A percentile compares a stretch with the other conserved stretches of the same genome.
Conservation (phyloP, 2,888 invertebrate genomes). For the Encarsia formosa region DNA sequence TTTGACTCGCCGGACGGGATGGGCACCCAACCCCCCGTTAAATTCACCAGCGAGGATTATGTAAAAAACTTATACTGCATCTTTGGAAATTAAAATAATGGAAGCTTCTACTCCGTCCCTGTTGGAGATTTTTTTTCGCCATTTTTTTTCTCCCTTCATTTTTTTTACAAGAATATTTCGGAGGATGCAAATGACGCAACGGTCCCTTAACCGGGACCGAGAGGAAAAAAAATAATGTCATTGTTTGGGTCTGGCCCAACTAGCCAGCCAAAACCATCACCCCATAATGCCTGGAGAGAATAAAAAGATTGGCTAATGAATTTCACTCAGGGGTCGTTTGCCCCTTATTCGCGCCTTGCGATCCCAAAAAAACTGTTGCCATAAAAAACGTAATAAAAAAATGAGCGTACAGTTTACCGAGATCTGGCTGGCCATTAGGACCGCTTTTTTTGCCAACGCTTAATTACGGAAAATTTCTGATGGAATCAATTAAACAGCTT, state of each 20-base stretch:
- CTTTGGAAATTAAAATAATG: constrained; percentile 21
- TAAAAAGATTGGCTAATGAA: constrained; percentile 27
- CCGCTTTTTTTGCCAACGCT: too few species aligned
- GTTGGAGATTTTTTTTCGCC: constrained; percentile 23
- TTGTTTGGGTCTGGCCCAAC: constrained; percentile 24
- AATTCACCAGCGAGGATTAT: too few species aligned
- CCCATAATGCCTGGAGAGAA: too few species aligned
- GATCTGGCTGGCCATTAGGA: too few species aligned
- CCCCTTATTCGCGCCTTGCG: neutral
- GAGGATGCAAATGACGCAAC: too few species aligned
- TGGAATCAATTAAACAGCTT: too few species aligned
- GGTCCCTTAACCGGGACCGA: too few species aligned
- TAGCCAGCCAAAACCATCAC: constrained; percentile 19
- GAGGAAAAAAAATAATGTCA: constrained; percentile 31
- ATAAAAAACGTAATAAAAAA: constrained; percentile 8
- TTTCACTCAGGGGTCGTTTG: constrained; percentile 15
- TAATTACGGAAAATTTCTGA: too few species aligned
- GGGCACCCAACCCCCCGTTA: too few species aligned
- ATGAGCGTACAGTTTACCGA: neutral
- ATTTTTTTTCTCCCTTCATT: constrained; percentile 21
- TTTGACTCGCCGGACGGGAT: constrained; percentile 19
- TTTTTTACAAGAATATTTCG: too few species aligned
- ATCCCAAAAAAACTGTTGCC: constrained; percentile 3
- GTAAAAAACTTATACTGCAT: constrained; percentile 26
- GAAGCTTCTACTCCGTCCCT: neutral